Conservation (phyloP, 2,113 vertebrate species). For the Naja naja region DNA sequence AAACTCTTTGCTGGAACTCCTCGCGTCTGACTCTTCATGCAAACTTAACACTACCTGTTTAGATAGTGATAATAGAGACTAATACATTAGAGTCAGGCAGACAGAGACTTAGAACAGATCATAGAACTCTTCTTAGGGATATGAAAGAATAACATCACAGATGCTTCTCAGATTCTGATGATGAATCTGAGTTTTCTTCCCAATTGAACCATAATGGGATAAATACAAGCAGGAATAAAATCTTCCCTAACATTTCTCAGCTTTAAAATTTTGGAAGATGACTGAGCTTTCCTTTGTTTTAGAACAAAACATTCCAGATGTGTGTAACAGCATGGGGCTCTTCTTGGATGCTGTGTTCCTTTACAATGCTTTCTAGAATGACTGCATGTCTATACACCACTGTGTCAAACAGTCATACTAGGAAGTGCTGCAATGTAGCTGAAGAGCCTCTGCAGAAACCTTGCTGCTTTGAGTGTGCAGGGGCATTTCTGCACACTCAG, state of each 20-base stretch:
- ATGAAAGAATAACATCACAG: not conserved
- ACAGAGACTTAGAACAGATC: not conserved
- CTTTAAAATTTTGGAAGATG: not conserved
- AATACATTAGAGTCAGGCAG: not conserved
- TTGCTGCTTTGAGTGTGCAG: not conserved
- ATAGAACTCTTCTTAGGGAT: not conserved
- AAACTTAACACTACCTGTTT: no score
- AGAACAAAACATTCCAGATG: not conserved
- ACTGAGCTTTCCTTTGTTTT: not conserved
- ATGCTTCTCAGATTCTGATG: not conserved
- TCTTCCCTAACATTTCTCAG: not conserved
- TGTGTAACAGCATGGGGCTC: not conserved
- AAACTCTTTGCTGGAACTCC: no score
- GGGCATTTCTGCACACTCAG: not conserved
- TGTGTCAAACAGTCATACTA: not conserved
- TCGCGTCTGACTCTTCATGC: no score
- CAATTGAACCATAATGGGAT: not conserved
- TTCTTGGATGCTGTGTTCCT: not conserved
- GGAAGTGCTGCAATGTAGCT: not conserved
- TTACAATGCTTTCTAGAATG: not conserved
- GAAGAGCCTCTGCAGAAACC: not conserved
- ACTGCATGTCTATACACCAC: not conserved
- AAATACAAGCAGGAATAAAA: not conserved
- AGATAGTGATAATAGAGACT: not conserved
- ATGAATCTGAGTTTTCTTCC: not conserved